Evolutionary conservation across 2,888 invertebrate species (phyloP), one percentile per base, ranked within the genome.

Genomic region (Sesamia inferens): DNA sequence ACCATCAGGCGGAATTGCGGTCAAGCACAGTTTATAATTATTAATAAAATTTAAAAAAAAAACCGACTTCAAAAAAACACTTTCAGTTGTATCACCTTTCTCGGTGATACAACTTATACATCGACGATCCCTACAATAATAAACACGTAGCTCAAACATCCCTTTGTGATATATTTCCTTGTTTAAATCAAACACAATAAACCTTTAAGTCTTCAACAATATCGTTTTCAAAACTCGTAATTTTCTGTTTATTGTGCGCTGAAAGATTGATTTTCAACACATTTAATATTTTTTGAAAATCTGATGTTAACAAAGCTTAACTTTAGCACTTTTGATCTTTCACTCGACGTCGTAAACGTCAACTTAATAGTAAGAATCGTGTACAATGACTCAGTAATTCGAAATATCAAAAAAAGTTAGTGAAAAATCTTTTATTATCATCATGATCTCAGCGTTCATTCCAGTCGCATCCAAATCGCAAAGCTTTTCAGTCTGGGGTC

Each of bases 131-230:
- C 8, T 16, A 63, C 44, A 69, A 78, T 16, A 42, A 51, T 5
- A 14, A 51, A 31, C 44, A 68, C 51, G 39, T 44, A 55, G 39
- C 22, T 16, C n/a, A 39, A 24, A 3, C 72, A 82, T 63, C 77
- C 87, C 88, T 89, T 88, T 90, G 88, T 88, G 61, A 69, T 65
- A 70, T 31, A 55, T 67, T 82, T 84, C 83, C 79, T 79, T 64
- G 70, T 76, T 66, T 19, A 58, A 76, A 65, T 66, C 68, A 74
- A 76, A 82, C 16, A 48, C 54, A 77, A 57, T 48, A 72, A 51
- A 55, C n/a, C 59, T 59, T n/a, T 74, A 76, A 74, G n/a, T 31
- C 42, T 67, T 76, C 71, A 79, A 76, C 81, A 73, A 76, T 76
- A 71, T 67, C 64, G 65, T 68, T 70, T 76, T n/a, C 63, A 68